Conservation (phyloP, 1,140 invertebrate species). For the Lepidurus arcticus region DNA sequence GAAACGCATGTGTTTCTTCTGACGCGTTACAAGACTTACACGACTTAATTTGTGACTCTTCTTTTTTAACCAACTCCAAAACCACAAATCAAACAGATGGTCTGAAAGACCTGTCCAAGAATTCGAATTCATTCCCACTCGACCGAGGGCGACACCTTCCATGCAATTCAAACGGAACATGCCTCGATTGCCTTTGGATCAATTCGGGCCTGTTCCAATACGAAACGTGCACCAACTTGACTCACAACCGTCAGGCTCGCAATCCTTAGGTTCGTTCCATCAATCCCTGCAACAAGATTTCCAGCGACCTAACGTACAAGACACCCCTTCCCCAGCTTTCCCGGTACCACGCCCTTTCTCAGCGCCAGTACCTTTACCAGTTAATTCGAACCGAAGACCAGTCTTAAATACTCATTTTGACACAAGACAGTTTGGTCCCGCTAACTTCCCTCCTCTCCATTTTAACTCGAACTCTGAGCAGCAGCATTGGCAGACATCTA, state of each 20-base stretch:
- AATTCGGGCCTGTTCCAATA: not conserved
- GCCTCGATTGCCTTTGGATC: not conserved
- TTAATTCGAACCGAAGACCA: not conserved
- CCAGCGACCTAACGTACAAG: slow-evolving; percentile 3
- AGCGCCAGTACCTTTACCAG: not conserved
- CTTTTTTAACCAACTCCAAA: not conserved
- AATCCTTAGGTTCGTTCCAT: not conserved
- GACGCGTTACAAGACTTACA: not conserved
- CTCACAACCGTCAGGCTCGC: not conserved
- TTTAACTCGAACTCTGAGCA: not conserved
- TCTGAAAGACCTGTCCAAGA: not conserved
- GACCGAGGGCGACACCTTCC: not conserved
- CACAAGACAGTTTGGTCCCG: not conserved
- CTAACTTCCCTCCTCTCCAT: not conserved
- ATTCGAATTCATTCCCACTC: not conserved
- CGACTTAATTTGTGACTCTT: not conserved
- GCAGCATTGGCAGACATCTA: not conserved
- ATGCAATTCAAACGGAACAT: not conserved
- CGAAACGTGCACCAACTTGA: not conserved
- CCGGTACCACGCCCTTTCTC: not conserved
- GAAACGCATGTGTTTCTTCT: not conserved
- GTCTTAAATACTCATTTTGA: not conserved
- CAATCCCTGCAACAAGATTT: not conserved
- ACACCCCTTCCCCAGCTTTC: not conserved
- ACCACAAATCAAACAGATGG: not conserved